Base-by-base conservation (phyloP, 1,140 invertebrate genomes). In the Harpegnathos saltator region DNA sequence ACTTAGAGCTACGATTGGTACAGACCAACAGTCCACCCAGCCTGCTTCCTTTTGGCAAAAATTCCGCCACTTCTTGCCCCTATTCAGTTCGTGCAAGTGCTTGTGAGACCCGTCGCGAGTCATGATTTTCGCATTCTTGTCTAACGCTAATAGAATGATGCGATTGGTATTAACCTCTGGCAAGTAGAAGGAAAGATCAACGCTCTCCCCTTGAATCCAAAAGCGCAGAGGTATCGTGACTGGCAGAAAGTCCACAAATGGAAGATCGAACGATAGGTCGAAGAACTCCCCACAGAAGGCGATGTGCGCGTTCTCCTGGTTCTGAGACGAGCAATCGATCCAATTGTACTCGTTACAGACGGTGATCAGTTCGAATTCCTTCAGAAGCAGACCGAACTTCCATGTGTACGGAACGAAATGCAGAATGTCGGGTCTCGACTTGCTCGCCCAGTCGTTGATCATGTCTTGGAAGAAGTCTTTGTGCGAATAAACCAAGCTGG, bases 391-490 rank as follows among this genome's bases (percentile, higher is more conserved):
- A 85, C 96, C 97, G 86, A 99, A 97, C 92, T 98, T 97, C 97
- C 98, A 99, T 0, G 98, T 99, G 92, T 99, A 99, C 15, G 99
- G 99, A 29, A 99, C 97, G 95, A 99, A 99, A 91, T 97, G 96
- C 62, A 99, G 95, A 63, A 99, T 96, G 94, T 99, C 99, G 0
- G 98, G 98, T 5, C 96, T 95, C 0, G 96, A 95, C 94, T 99
- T 98, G 73, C 96, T 97, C 0, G 98, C 96, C 99, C 99, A 99
- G 92, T 99, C 99, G 91, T 99, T 98, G 17, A 99, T 97, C 89
- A 99, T 95, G 95, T 99, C 98, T 95, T 98, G 97, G 93, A 99
- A 99, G 93, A 99, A 99, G 91, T 97, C 97, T 95, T 99, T 99
- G 91, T 99, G 98, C 71, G 97, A 97, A 94, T 98, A 99, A 66